Evolutionary conservation across 2,113 vertebrate genomes (phyloP), one percentile per base, ranked within the genome.

Genomic region (Orientallactaga bullata): DNA sequence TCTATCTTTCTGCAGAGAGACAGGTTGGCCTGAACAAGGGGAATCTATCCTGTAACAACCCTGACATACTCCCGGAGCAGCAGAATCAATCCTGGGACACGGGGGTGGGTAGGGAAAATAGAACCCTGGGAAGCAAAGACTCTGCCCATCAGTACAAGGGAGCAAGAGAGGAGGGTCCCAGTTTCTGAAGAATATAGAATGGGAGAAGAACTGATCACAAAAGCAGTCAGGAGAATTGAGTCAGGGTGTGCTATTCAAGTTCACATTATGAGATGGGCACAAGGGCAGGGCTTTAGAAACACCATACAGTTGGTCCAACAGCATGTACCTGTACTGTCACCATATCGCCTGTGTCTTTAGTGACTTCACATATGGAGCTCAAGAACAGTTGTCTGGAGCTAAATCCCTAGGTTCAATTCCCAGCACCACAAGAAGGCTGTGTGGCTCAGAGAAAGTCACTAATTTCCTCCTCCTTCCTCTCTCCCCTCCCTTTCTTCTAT

Each of bases 71-170:
- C 79, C 47, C 61, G n/a, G 47, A 76, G 78, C 32, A 42, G 9
- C 51, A 30, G 66, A 32, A 28, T 58, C 16, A 23, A 24, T 6
- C 21, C 1, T 7, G 51, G 68, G 0, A 0, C 17, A 68, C 0
- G 0, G 39, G 7, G 32, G 12, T 5, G 2, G 1, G 68, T 3
- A 13, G 3, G 61, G 3, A 7, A 58, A 63, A 20, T 0, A 2
- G 61, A 76, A 7, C 3, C 20, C 12, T 20, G 11, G 1, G 20
- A 39, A 42, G 39, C n/a, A 16, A 80, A 63, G 9, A 13, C n/a
- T 55, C 12, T 55, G 55, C 30, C 35, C 47, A 18, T 17, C 1
- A 16, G 4, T 28, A 5, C 17, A 37, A 61, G 47, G 35, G 24
- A 17, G 42, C n/a, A n/a, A 47, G 42, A 47, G 42, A 47, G 42